phyloP scores from a whole-genome alignment of 2,797 vertebrate genomes.

The Diglossa cyanea region DNA sequence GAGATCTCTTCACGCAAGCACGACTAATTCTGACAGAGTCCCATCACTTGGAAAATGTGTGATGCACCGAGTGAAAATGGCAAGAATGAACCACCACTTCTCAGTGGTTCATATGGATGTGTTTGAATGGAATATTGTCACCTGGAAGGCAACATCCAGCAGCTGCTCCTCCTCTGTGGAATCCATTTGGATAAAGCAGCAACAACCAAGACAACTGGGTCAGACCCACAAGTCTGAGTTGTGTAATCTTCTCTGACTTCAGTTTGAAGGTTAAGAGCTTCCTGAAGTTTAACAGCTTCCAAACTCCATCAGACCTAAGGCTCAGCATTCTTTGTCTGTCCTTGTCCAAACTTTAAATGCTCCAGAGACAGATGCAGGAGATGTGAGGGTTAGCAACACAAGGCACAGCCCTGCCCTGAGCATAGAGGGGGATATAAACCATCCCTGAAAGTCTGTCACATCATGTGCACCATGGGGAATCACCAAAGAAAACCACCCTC shows the following conservation, averaged over 20 bases:
- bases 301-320: neutral
- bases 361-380: neutral
- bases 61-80: neutral
- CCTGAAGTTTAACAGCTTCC: neutral
- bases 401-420: neutral
- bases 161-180: neutral
- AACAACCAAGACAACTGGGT: neutral
- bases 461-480: neutral
- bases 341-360: neutral
- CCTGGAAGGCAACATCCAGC: neutral
- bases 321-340: neutral
- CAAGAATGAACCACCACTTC: neutral
- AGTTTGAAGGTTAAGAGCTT: neutral
- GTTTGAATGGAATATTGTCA: neutral
- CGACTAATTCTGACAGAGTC: slow-evolving; percentile 40
- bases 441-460: neutral
- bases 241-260: neutral
- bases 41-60: slow-evolving; percentile 13
- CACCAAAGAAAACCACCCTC: neutral
- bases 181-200: neutral
- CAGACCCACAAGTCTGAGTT: neutral
- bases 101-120: neutral
- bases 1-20: slow-evolving; percentile 54
- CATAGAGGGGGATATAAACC: fast-evolving
- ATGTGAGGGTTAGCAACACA: neutral